These are phyloP conservation scores for Amphilophus citrinellus DNA, from an alignment of 2,113 vertebrate species.

Conservation along the genomic window DNA sequence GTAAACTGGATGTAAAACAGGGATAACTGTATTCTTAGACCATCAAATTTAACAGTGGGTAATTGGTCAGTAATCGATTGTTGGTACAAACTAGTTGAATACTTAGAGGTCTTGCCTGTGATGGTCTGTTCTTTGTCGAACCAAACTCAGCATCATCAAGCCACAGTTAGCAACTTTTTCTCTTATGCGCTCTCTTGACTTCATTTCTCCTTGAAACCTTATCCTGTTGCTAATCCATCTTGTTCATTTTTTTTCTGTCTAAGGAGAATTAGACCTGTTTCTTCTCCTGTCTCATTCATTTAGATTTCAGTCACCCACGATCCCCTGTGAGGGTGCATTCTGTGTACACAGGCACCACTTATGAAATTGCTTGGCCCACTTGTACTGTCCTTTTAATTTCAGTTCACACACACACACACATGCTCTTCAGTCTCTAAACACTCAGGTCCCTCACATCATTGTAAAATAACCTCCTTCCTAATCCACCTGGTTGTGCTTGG, in stretches of 20 bases:
- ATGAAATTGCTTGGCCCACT: conserved; percentile 50
- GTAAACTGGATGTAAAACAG: not conserved
- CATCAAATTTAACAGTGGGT: not conserved
- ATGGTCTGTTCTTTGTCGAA: not conserved
- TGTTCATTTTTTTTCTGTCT: conserved; percentile 37
- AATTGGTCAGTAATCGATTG: not conserved
- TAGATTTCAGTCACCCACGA: conserved; percentile 45
- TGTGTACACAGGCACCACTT: conserved; percentile 56
- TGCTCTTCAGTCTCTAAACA: conserved; percentile 41
- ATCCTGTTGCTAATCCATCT: conserved; percentile 56
- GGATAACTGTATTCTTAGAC: not conserved
- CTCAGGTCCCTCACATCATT: conserved; percentile 57
- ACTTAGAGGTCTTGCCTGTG: not conserved
- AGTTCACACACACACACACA: conserved; percentile 31
- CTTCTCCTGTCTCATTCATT: conserved; percentile 54
- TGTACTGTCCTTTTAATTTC: conserved; percentile 62
- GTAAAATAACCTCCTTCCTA: conserved; percentile 65
- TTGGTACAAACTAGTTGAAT: not conserved
- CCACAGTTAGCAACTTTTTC: conserved; percentile 15
- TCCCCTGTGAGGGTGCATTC: conserved; percentile 50
- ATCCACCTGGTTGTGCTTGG: conserved; percentile 70
- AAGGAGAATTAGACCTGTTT: conserved; percentile 39
- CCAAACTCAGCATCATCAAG: not conserved
- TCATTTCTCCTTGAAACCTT: conserved; percentile 51
- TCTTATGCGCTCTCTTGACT: not conserved